Percentiles rank a stretch among this genome's conserved stretches.
Evolutionary conservation across 1,140 invertebrate species (phyloP).

Genomic region (Mylabris phalerata): DNA sequence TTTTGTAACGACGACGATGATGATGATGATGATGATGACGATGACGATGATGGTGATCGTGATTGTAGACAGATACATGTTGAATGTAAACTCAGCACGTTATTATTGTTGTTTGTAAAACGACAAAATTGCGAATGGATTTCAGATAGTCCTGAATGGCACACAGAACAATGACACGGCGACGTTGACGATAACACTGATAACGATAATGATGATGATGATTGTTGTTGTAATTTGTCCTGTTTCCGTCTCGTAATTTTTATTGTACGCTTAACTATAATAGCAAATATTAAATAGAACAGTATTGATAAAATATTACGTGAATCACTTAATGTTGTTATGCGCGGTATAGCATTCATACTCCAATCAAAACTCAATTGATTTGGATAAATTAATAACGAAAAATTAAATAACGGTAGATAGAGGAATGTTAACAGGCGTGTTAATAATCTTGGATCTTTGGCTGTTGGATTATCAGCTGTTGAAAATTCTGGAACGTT

Average conservation of each 20-base stretch:
- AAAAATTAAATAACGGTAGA: conserved; percentile 79
- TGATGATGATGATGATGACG: not conserved
- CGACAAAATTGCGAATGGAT: conserved; percentile 48
- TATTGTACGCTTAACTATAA: conserved; percentile 19
- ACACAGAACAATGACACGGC: conserved; percentile 39
- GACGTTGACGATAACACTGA: not conserved
- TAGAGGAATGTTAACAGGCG: conserved; percentile 80
- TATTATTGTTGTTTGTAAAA: conserved; percentile 53
- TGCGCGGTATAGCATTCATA: conserved; percentile 84
- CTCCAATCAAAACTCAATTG: conserved; percentile 92
- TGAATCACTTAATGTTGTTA: conserved; percentile 64
- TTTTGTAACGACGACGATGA: not conserved
- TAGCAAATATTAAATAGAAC: conserved; percentile 56
- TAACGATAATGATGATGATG: not conserved
- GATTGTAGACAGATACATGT: conserved; percentile 23
- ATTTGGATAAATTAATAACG: conserved; percentile 72
- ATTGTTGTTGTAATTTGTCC: not conserved
- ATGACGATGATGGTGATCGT: conserved; percentile 4
- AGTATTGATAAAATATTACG: conserved; percentile 64
- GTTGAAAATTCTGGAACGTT: conserved; percentile 70
- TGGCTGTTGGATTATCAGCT: conserved; percentile 85
- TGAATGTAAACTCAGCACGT: conserved; percentile 21
- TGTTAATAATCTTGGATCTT: conserved; percentile 61
- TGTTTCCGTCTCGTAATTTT: conserved; percentile 3
- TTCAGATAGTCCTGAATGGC: conserved; percentile 48